Evolutionary conservation across 2,113 vertebrate species (phyloP), one percentile per base, ranked within the genome.

Genomic region (Fregetta grallaria): DNA sequence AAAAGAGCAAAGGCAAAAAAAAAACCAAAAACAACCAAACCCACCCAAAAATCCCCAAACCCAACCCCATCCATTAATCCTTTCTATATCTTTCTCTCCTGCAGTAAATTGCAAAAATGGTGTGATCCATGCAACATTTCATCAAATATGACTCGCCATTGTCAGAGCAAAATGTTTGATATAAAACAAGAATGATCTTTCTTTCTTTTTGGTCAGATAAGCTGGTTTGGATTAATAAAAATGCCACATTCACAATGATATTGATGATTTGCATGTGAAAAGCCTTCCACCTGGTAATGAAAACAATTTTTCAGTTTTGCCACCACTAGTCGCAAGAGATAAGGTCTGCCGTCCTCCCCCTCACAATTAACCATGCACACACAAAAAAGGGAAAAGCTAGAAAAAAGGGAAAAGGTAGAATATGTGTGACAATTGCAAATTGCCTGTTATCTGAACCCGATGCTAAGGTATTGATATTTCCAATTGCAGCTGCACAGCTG

Each of bases 231-330:
- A 97, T 96, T 89, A 95, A 93, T 97, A 91, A 96, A 95, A 96
- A 90, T 75, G 92, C 94, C 95, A 96, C 74, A 80, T 86, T 76
- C 72, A 97, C 96, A 94, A 94, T 92, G 86, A 81, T 97, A 97
- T 96, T 82, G 86, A 97, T 82, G 79, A 97, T 94, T 96, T 90
- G 73, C 94, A 95, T 94, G 78, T 94, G 86, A 97, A 97, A 96
- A 95, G 82, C 92, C 75, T 95, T 97, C 96, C 66, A 79, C 78
- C 75, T 81, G 87, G 79, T 85, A 96, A 97, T 82, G 94, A 97
- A 96, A 97, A 87, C 78, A 90, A 73, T 96, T 97, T 92, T 68
- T 74, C 89, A 95, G 94, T 90, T 92, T 96, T 92, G 91, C 96
- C 94, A 92, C 91, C 81, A 81, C 96, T 92, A 95, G 81, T 91